phyloP scores from a whole-genome alignment of 2,888 invertebrate genomes.

The Neocrepidodera transversa region DNA sequence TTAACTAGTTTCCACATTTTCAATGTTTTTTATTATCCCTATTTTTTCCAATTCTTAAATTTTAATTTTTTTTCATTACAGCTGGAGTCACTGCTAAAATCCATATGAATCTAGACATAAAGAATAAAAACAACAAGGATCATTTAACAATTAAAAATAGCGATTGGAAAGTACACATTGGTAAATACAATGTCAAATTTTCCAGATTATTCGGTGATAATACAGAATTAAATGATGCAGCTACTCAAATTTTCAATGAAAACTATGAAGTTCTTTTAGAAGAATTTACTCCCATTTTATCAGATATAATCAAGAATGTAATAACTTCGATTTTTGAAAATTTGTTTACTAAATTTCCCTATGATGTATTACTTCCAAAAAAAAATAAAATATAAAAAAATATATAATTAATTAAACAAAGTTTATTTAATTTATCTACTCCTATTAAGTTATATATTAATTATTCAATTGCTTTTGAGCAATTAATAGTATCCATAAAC shows the following conservation, averaged over 20 bases:
- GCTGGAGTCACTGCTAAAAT: not conserved
- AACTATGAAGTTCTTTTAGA: not conserved
- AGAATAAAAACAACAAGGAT: not conserved
- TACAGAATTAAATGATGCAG: not conserved
- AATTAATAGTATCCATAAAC: no score
- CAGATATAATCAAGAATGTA: not conserved
- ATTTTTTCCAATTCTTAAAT: no score
- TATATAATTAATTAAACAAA: not conserved
- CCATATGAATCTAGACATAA: not conserved
- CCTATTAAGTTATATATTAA: not conserved
- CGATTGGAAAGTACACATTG: not conserved
- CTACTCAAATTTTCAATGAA: not conserved
- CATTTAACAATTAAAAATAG: not conserved
- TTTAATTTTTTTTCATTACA: not conserved
- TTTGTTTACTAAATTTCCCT: not conserved
- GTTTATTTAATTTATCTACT: not conserved
- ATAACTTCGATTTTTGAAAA: not conserved
- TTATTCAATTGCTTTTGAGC: no score
- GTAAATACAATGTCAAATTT: not conserved
- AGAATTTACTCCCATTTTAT: not conserved
- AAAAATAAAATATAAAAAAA: no score
- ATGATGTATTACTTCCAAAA: not conserved
- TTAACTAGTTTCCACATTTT: no score
- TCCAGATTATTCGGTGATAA: conserved; percentile 7
- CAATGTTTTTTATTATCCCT: no score